Base-by-base conservation (phyloP, 2,888 invertebrate species). In the Ariolimax columbianus region DNA sequence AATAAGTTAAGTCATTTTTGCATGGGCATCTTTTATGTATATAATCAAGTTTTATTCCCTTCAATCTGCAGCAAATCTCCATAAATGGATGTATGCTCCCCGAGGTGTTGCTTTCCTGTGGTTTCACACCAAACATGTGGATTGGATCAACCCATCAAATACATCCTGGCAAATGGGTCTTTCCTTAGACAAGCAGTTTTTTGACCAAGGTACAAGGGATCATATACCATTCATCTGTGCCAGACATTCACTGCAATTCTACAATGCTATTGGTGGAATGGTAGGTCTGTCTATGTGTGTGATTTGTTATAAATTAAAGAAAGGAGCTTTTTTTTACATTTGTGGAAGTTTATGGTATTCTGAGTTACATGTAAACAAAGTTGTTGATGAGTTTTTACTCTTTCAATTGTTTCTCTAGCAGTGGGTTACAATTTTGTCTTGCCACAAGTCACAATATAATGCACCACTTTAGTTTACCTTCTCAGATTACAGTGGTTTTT, bases 1-100 rank as follows among this genome's bases (percentile, higher is more conserved):
- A n/a, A n/a, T n/a, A n/a, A n/a, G n/a, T n/a, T n/a, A n/a, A n/a
- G n/a, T n/a, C n/a, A 55, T 55, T 55, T 17, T 7, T 55, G 55
- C 17, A 7, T 47, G 7, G 47, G 9, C 19, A 55, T 55, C 2
- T 55, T 23, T 55, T 23, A 55, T 23, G 17, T 55, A 55, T 23
- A 6, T 55, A 55, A 55, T 55, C 55, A 55, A 11, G 38, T 38
- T 77, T n/a, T 26, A 7, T 77, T 47, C 40, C 30, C 36, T 30
- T 33, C 36, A 26, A 19, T 30, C 43, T 82, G n/a, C 80, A 93
- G 93, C 92, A n/a, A 93, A 92, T 82, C 84, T 93, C 0, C 92
- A 93, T 88, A 93, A 93, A 86, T 93, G 93, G 93, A 79, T 89
- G 68, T 93, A 88, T 86, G 86, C 91, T 19, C 92, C 93, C 0